Conservation (phyloP, 2,888 invertebrate species). For the Patella ulyssiponensis region DNA sequence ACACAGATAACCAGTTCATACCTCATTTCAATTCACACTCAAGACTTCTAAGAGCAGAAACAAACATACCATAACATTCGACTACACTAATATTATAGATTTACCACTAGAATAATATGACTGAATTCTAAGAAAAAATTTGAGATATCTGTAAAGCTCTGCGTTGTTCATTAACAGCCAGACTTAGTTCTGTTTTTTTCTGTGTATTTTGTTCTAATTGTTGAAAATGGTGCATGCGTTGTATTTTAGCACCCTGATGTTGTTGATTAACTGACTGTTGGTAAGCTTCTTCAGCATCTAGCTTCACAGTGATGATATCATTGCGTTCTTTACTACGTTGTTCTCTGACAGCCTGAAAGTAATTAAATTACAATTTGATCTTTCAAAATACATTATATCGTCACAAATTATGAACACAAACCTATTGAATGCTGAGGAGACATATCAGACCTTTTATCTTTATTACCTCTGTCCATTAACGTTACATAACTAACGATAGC, state of each 20-base stretch:
- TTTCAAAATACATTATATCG: too few relatives aligned
- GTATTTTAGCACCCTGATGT: slow-evolving; percentile 52
- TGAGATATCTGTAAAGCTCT: slow-evolving; percentile 51
- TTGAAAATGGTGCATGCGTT: slow-evolving; percentile 55
- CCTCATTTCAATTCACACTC: too few relatives aligned
- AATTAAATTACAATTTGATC: too few relatives aligned
- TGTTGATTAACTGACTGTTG: slow-evolving; percentile 36
- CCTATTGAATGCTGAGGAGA: too few relatives aligned
- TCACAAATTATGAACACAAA: too few relatives aligned
- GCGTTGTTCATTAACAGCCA: slow-evolving; percentile 54
- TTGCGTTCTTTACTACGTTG: slow-evolving; percentile 51
- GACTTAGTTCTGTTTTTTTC: slow-evolving; percentile 52
- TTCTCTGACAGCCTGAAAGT: slow-evolving; percentile 51
- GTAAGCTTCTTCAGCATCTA: slow-evolving; percentile 51
- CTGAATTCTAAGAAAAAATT: slow-evolving; percentile 40
- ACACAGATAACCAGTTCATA: too few relatives aligned
- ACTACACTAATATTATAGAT: too few relatives aligned
- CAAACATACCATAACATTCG: too few relatives aligned
- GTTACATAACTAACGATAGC: too few relatives aligned
- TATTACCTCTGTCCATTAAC: too few relatives aligned
- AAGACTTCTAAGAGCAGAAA: too few relatives aligned
- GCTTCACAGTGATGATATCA: slow-evolving; percentile 43
- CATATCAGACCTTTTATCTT: too few relatives aligned
- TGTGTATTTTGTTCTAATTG: slow-evolving; percentile 56
- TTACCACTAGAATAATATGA: background rate